These are phyloP conservation scores for Heteronetta atricapilla DNA, from an alignment of 2,113 vertebrate species.

Conservation along the genomic window DNA sequence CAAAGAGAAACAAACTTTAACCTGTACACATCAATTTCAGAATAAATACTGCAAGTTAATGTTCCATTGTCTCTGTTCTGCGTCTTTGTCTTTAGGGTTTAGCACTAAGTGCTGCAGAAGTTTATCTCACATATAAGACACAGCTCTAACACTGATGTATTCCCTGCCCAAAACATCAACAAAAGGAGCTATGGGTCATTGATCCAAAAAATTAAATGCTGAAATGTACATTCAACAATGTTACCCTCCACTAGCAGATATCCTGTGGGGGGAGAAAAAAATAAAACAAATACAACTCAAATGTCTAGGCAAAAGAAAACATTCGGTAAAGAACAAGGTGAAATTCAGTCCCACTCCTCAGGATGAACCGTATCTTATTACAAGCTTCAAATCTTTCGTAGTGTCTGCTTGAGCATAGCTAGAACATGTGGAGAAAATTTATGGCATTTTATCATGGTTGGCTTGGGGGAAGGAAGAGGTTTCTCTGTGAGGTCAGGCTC, in stretches of 20 bases:
- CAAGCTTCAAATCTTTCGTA: background rate
- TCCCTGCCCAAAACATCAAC: slow-evolving; percentile 27
- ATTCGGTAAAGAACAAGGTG: background rate
- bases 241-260: slow-evolving; percentile 14
- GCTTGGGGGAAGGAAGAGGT: slow-evolving; percentile 33
- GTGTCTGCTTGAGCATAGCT: background rate
- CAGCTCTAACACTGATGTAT: background rate
- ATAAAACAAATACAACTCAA: background rate
- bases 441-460: slow-evolving; percentile 29
- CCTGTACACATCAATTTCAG: background rate
- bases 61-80: background rate
- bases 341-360: slow-evolving; percentile 1
- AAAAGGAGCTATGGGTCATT: slow-evolving; percentile 41
- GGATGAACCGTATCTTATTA: background rate
- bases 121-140: background rate
- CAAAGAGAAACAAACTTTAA: background rate
- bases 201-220: slow-evolving; percentile 67
- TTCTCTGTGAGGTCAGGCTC: background rate
- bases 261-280: background rate
- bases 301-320: slow-evolving; percentile 24
- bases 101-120: background rate
- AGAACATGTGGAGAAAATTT: slow-evolving; percentile 39
- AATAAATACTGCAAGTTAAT: slow-evolving; percentile 18
- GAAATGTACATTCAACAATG: background rate
- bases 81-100: background rate